A percentile compares a stretch with the other conserved stretches of the same genome.
Conservation (phyloP, 2,113 vertebrate genomes). For the Brienomyrus brachyistius region DNA sequence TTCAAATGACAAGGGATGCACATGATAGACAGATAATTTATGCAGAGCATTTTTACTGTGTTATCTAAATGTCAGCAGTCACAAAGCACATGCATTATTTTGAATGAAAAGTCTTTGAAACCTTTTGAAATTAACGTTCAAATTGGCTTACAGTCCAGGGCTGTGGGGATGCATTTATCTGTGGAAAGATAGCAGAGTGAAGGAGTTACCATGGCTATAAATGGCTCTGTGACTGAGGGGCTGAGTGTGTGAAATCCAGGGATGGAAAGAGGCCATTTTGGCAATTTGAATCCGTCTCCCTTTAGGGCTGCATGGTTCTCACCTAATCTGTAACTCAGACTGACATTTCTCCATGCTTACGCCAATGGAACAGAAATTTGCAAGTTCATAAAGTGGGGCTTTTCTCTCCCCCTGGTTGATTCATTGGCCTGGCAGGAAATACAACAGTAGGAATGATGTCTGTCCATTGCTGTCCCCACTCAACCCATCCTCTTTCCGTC, state of each 20-base stretch:
- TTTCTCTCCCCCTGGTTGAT: not conserved
- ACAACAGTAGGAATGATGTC: not conserved
- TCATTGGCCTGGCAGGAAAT: not conserved
- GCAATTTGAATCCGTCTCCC: not conserved
- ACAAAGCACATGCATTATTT: not conserved
- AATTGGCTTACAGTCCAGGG: conserved; percentile 1
- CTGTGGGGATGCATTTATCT: conserved; percentile 10
- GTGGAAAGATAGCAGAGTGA: not conserved
- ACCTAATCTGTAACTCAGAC: conserved; percentile 3
- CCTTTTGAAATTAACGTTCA: conserved; percentile 7
- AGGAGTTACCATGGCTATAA: conserved; percentile 37
- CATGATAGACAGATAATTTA: not conserved
- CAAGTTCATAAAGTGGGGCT: not conserved
- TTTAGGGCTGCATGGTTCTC: not conserved
- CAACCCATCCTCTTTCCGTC: not conserved
- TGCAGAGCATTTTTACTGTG: not conserved
- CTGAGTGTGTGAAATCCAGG: conserved; percentile 7
- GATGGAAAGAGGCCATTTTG: not conserved
- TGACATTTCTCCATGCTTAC: not conserved
- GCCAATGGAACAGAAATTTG: not conserved
- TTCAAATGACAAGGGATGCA: not conserved
- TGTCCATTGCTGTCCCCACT: not conserved
- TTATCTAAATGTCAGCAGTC: not conserved
- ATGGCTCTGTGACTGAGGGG: not conserved
- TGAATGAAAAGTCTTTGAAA: conserved; percentile 7